Evolutionary conservation across 1,140 invertebrate genomes (phyloP), one percentile per base, ranked within the genome.

Genomic region (Zaprionus taronus): DNA sequence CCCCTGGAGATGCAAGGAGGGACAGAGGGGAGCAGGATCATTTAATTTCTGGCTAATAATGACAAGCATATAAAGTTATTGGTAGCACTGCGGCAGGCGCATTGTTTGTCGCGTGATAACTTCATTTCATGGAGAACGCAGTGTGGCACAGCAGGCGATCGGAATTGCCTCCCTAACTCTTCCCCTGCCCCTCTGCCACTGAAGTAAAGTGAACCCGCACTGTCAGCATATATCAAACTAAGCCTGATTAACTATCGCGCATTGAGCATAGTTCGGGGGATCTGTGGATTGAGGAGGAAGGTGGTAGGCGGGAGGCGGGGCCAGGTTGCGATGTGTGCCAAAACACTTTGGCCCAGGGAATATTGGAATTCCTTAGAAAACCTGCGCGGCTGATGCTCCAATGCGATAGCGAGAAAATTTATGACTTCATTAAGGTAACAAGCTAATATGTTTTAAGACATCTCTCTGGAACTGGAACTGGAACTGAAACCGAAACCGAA

Each of bases 391-490:
- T 67, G 84, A 89, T 89, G 75, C 67, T 80, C 58, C 74, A 79
- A 65, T 71, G 78, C 85, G 84, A 89, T 89, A 89, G 81, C 84
- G 79, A 90, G 79, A 90, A 89, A 89, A 89, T 89, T 89, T 89
- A 89, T 89, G 84, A 89, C 84, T 89, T 89, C 84, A 89, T 89
- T 89, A 89, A 90, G 84, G 84, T 89, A 89, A 89, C 84, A 89
- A 89, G 84, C 84, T 87, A 89, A 89, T 89, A 89, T 81, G 81
- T 89, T 87, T 87, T 79, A 74, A 84, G 47, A 81, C 73, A 83
- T 83, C 83, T 71, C 20, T 69, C 64, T 60, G 70, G 41, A 75
- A 74, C 70, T 64, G 53, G 28, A 72, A 67, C 70, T 63, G 68
- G 69, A 80, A 83, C 63, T 44, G 64, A 64, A 63, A 63, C 24